A percentile compares a stretch with the other conserved stretches of the same genome.
phyloP scores from a whole-genome alignment of 2,888 invertebrate genomes.

The Acanthosepion pharaonis region DNA sequence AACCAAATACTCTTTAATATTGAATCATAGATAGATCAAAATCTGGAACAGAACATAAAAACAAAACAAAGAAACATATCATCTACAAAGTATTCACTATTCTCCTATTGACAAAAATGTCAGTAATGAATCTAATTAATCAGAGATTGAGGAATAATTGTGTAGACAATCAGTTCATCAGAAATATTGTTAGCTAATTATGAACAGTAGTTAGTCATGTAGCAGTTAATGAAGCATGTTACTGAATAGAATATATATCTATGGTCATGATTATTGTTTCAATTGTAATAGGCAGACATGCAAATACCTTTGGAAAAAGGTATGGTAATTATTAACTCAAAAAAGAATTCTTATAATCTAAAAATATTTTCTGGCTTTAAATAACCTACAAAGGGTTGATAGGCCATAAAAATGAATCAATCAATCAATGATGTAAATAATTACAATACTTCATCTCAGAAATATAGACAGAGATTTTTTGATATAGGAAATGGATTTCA shows the following conservation, averaged over 20 bases:
- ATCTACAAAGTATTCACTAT: not conserved
- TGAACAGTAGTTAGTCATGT: not conserved
- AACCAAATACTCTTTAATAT: not conserved
- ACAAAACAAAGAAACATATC: not conserved
- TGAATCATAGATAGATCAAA: not conserved
- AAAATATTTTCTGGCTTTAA: no score
- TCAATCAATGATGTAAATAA: no score
- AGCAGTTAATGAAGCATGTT: not conserved
- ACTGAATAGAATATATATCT: not conserved
- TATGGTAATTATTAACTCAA: no score
- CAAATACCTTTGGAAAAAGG: no score
- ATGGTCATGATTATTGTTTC: not conserved
- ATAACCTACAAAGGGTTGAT: no score
- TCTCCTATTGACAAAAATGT: not conserved
- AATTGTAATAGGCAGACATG: no score
- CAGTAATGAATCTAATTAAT: not conserved
- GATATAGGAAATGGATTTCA: no score
- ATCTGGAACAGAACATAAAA: not conserved
- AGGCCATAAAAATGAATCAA: no score
- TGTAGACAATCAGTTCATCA: not conserved
- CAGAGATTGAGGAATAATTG: not conserved
- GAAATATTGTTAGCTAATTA: not conserved
- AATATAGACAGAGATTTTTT: no score
- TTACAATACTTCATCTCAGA: no score
- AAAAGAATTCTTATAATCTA: no score